Evolutionary conservation across 2,888 invertebrate species (phyloP), one percentile per base, ranked within the genome.

Genomic region (Drosophila quasianomalipes): DNA sequence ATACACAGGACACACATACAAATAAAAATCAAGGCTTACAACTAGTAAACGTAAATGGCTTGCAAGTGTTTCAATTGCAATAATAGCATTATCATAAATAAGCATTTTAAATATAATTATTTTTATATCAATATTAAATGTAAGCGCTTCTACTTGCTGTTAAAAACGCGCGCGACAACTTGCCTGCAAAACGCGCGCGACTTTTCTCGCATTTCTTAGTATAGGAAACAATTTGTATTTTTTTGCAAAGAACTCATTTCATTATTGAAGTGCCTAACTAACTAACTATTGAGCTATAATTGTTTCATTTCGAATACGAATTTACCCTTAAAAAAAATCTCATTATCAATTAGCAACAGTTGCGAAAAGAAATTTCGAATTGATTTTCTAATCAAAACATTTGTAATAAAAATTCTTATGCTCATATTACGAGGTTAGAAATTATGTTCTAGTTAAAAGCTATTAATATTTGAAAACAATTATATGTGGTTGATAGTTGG

Each of bases 241-340:
- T 28, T 41, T 67, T 67, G 53, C 33, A n/a, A 61, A 31, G 26
- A 57, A 47, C 52, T 51, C 55, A 76, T 69, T 81, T 81, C 73
- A 73, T 58, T 69, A 19, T 66, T 73, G 47, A 79, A 79, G 79
- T 79, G 79, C 79, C 79, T 79, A 77, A 79, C 66, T 51, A 75
- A 59, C 49, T 72, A 62, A 76, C 68, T 76, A 30, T 72, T 73
- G 81, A 79, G 68, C 77, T 81, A 81, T 52, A 68, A 65, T 52
- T 61, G n/a, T 68, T 67, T 76, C 9, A 72, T 81, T 79, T 76
- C 30, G 10, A 66, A 28, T n/a, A 67, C 81, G 81, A 80, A 79
- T 79, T 79, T 76, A 79, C 26, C 16, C 37, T 41, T 68, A 28
- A 31, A 35, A 31, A 33, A 63, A 60, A 44, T 47, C 51, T 31